phyloP scores from a whole-genome alignment of 2,797 vertebrate genomes.

The Dendrocincla tyrannina region DNA sequence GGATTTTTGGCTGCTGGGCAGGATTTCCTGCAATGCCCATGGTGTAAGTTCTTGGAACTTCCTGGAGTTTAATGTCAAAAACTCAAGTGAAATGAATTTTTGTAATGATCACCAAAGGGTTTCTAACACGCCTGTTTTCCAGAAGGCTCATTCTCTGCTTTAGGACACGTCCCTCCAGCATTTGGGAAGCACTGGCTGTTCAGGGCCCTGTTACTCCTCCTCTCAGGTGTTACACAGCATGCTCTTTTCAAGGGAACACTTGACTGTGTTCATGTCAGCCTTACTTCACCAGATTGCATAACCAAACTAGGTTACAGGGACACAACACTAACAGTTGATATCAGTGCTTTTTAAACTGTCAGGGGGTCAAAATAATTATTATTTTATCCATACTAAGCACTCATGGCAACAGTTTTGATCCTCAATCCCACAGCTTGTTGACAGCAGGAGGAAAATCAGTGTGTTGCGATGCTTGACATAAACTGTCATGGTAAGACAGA shows the following conservation, averaged over 20 bases:
- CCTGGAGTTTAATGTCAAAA: background rate
- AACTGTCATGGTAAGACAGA: background rate
- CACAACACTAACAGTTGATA: background rate
- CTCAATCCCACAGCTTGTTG: background rate
- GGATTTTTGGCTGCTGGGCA: background rate
- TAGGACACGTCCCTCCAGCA: fast-evolving
- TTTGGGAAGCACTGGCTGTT: background rate
- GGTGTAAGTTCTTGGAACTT: background rate
- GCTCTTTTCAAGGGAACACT: background rate
- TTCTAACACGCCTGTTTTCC: background rate
- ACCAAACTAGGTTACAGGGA: background rate
- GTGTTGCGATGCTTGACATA: background rate
- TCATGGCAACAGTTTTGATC: background rate
- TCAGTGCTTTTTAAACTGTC: background rate
- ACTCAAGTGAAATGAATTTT: background rate
- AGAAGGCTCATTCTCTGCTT: background rate
- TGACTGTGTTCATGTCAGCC: background rate
- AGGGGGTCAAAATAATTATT: background rate
- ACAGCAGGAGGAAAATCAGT: background rate
- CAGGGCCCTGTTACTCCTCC: background rate
- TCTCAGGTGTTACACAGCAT: background rate
- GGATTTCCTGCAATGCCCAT: background rate
- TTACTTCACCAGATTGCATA: background rate
- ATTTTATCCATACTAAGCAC: background rate
- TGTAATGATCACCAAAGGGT: background rate